phyloP scores from a whole-genome alignment of 2,888 invertebrate species.

The Pristionchus japonicus region DNA sequence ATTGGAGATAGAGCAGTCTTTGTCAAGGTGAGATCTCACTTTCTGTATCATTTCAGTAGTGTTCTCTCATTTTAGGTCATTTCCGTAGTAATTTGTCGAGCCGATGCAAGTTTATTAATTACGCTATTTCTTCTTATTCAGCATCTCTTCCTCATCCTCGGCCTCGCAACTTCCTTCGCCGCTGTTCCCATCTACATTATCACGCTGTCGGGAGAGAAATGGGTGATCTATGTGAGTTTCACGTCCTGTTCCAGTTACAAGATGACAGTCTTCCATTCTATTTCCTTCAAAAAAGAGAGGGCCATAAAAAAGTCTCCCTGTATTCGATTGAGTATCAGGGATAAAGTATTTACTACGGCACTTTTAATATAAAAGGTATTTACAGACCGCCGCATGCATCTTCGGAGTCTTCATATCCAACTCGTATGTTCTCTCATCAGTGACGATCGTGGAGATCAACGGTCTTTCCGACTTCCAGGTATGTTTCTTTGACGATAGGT shows the following conservation, averaged over 20 bases:
- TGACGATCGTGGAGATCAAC: conserved; percentile 29
- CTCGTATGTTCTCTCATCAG: conserved; percentile 3
- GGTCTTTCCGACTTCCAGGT: conserved; percentile 38
- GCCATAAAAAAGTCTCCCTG: too few relatives aligned
- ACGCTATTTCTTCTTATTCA: neutral
- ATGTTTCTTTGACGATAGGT: neutral
- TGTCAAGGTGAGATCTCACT: neutral
- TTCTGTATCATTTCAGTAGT: too few relatives aligned
- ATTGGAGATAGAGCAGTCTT: neutral
- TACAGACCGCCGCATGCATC: neutral
- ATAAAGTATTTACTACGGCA: neutral
- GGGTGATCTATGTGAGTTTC: conserved; percentile 7
- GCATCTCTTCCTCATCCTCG: conserved; percentile 45
- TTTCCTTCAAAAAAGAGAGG: too few relatives aligned
- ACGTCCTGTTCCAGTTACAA: too few relatives aligned
- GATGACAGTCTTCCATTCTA: too few relatives aligned
- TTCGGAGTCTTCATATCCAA: conserved; percentile 41
- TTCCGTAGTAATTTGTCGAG: too few relatives aligned
- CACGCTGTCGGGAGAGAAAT: neutral
- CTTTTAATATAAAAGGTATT: neutral
- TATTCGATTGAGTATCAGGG: too few relatives aligned
- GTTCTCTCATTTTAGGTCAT: too few relatives aligned
- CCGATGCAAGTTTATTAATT: neutral
- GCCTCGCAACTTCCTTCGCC: neutral
- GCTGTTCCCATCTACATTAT: neutral